A percentile compares a stretch with the other conserved stretches of the same genome.
phyloP scores from a whole-genome alignment of 2,113 vertebrate species.

The Diadophis punctatus region DNA sequence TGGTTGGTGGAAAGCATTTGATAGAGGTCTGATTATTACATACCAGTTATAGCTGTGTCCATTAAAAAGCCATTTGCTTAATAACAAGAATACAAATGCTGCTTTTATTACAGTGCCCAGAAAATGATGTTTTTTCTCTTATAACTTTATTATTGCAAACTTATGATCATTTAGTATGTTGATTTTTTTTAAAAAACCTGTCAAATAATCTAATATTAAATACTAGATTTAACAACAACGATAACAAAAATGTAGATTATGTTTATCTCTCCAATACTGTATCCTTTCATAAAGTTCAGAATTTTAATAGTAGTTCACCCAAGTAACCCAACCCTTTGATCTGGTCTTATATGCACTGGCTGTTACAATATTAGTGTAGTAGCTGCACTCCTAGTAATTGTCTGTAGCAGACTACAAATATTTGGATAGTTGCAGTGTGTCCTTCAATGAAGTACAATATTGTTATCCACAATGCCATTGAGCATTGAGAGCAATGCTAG shows the following conservation, averaged over 20 bases:
- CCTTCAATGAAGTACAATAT: not conserved
- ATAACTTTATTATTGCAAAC: constrained; percentile 32
- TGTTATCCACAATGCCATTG: not conserved
- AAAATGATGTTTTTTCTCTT: constrained; percentile 19
- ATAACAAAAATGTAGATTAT: not conserved
- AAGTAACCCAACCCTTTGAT: not conserved
- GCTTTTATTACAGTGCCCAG: constrained; percentile 43
- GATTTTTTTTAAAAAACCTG: not conserved
- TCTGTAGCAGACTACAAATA: not conserved
- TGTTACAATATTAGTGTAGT: not conserved
- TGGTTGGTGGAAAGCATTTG: constrained; percentile 47
- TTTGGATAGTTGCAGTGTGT: not conserved
- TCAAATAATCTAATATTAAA: constrained; percentile 31
- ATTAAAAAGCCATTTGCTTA: constrained; percentile 61
- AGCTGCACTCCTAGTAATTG: not conserved
- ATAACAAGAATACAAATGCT: constrained; percentile 48
- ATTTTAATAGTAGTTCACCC: not conserved
- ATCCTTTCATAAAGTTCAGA: not conserved
- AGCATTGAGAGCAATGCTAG: not conserved
- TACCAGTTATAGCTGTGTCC: constrained; percentile 41
- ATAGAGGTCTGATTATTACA: constrained; percentile 52
- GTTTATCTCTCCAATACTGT: not conserved
- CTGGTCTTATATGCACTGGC: no score
- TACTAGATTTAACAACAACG: not conserved
- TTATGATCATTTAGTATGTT: constrained; percentile 29